Conservation (phyloP, 2,113 vertebrate genomes). For the Formicarius rufipectus region DNA sequence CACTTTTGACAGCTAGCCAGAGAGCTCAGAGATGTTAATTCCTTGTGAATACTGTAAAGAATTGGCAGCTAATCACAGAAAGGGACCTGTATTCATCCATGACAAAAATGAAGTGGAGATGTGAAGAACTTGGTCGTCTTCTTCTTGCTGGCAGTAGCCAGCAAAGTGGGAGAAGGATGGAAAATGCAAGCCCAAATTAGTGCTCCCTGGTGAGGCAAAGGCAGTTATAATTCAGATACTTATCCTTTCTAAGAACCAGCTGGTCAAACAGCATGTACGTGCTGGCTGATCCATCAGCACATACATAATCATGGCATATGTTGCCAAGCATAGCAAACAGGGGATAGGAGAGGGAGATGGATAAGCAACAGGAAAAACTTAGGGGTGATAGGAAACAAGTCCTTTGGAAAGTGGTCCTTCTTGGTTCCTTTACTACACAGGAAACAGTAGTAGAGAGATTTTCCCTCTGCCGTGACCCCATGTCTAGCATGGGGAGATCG, state of each 20-base stretch:
- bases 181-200: neutral
- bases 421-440: neutral
- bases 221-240: neutral
- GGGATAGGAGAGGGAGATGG: neutral
- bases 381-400: neutral
- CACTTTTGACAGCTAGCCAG: neutral
- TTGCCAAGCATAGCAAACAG: neutral
- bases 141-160: neutral
- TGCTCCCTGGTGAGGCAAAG: neutral
- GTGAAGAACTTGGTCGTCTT: neutral
- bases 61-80: neutral
- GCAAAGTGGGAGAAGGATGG: neutral
- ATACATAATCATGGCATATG: too few relatives aligned
- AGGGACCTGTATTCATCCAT: neutral
- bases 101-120: neutral
- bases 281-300: neutral
- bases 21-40: neutral
- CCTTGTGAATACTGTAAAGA: neutral
- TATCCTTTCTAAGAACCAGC: neutral
- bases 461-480: fast-evolving
- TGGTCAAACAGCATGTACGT: neutral
- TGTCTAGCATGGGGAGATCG: neutral
- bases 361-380: neutral
- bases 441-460: neutral
- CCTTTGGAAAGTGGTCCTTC: neutral